Conservation (phyloP, 2,113 vertebrate genomes). For the Todiramphus chloris region DNA sequence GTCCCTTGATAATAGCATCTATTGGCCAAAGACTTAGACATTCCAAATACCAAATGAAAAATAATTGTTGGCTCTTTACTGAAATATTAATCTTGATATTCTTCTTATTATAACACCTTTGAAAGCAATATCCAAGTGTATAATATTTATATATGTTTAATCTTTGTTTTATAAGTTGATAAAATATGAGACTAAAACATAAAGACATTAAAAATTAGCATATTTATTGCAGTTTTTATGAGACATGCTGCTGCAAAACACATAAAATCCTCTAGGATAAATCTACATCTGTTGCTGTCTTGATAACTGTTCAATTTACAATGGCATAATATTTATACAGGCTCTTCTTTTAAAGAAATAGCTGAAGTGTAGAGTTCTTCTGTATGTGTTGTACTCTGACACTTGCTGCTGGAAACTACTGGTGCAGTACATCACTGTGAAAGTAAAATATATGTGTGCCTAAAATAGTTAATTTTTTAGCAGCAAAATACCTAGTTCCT, state of each 20-base stretch:
- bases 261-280: constrained; percentile 66
- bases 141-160: constrained; percentile 48
- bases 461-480: constrained; percentile 32
- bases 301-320: constrained; percentile 64
- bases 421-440: not conserved
- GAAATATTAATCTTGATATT: constrained; percentile 56
- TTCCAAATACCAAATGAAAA: constrained; percentile 44
- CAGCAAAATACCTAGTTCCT: not conserved
- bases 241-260: constrained; percentile 36
- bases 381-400: constrained; percentile 3
- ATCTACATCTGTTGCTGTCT: constrained; percentile 56
- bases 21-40: not conserved
- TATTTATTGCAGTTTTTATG: constrained; percentile 70
- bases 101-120: constrained; percentile 9
- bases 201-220: constrained; percentile 66
- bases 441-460: not conserved
- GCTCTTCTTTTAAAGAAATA: constrained; percentile 55
- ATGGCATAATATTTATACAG: constrained; percentile 6
- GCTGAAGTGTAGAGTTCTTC: constrained; percentile 22
- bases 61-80: constrained; percentile 8
- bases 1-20: not conserved
- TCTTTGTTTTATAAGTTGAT: constrained; percentile 68
- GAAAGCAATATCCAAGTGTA: constrained; percentile 40
- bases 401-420: constrained; percentile 33
- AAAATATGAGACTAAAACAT: constrained; percentile 60